Percentiles rank a stretch among this genome's conserved stretches.
Conservation (phyloP, 1,140 invertebrate genomes). For the Habropoda laboriosa region DNA sequence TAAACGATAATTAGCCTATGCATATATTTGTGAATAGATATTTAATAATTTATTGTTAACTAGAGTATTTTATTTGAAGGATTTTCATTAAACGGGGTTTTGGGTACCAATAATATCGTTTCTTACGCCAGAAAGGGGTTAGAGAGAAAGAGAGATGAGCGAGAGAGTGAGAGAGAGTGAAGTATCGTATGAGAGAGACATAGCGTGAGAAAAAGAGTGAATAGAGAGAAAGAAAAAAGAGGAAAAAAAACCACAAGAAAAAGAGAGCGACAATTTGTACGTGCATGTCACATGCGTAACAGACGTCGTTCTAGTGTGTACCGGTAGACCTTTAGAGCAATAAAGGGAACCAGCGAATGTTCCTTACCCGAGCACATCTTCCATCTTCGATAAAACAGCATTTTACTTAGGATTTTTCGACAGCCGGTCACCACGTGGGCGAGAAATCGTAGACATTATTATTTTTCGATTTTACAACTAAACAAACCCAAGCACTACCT, state of each 20-base stretch:
- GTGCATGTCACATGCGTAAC: no score
- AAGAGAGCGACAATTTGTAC: constrained; percentile 22
- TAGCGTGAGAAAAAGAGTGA: not conserved
- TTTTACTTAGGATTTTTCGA: no score
- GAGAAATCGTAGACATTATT: no score
- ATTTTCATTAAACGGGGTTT: constrained; percentile 70
- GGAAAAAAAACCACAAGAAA: not conserved
- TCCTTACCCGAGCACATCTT: no score
- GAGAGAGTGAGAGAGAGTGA: not conserved
- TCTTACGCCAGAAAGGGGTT: constrained; percentile 53
- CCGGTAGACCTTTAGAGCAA: no score
- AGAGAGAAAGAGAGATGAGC: not conserved
- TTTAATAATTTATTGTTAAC: constrained; percentile 81
- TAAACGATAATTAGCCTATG: constrained; percentile 67
- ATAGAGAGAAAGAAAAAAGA: not conserved
- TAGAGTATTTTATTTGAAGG: constrained; percentile 75
- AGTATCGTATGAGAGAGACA: not conserved
- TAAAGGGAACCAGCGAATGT: no score
- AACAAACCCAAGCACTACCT: no score
- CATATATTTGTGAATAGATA: constrained; percentile 81
- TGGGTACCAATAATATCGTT: constrained; percentile 72
- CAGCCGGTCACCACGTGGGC: no score
- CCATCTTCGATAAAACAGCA: no score
- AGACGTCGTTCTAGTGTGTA: no score
- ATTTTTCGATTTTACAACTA: no score